Base-by-base conservation (phyloP, 2,113 vertebrate species). In the Corapipo altera region DNA sequence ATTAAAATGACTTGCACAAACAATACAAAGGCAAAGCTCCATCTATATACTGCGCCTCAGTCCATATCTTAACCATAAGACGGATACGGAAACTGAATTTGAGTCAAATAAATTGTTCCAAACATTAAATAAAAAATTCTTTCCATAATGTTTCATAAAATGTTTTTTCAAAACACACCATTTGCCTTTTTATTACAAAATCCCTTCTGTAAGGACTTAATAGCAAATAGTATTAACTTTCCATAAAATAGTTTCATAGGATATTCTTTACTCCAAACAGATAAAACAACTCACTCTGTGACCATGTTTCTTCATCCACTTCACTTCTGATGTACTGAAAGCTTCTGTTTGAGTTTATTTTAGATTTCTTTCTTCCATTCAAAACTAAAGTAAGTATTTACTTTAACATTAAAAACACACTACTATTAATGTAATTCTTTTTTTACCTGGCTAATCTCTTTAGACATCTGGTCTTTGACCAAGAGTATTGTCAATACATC, bases 401-500 rank as follows among this genome's bases (percentile, higher is more conserved):
- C 43, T 74, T 77, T 70, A 80, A 88, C 55, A 90, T 67, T 64
- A 75, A 66, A 90, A 78, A 21, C 58, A 77, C 30, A 67, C 28
- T 82, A 37, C 23, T 89, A 54, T 66, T 93, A 84, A 72, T 9
- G 5, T 58, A 18, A 66, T 66, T 73, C 48, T 80, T 82, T 86
- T 54, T 90, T 85, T 72, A 75, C 30, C 72, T 80, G 69, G 26
- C 4, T 85, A 85, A 88, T 91, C 62, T 91, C 92, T 87, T 89
- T n/a, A 93, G 44, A 66, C 77, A 89, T 91, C 76, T 88, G 75
- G 82, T 79, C 79, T 93, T 91, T 95, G 82, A 91, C 71, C 35
- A 85, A 90, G 67, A 71, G 49, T 48, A 73, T 85, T 91, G 89
- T 67, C 83, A 92, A 93, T 85, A 79, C 59, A 92, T 70, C 67